phyloP scores from a whole-genome alignment of 2,113 vertebrate species.

The Ochotona princeps region DNA sequence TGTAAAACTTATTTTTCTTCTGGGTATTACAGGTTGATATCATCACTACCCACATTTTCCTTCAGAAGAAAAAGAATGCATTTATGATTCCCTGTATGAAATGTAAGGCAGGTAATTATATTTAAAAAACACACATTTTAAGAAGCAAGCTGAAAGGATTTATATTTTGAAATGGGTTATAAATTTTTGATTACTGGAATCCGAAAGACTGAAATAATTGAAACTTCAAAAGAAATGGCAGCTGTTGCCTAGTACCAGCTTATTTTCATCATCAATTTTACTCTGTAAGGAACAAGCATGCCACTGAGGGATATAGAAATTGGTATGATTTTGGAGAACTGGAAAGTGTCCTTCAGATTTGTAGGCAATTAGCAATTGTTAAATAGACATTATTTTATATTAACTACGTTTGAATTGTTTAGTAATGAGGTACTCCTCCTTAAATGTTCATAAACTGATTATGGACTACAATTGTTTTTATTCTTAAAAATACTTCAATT shows the following conservation, averaged over 20 bases:
- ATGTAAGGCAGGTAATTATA: slow-evolving; percentile 40
- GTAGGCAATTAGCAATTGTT: slow-evolving; percentile 5
- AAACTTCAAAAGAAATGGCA: slow-evolving; percentile 54
- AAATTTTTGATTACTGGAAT: slow-evolving; percentile 55
- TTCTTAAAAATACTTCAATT: slow-evolving; percentile 14
- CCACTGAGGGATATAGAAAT: slow-evolving; percentile 1
- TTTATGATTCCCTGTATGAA: slow-evolving; percentile 18
- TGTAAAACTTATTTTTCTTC: slow-evolving; percentile 42
- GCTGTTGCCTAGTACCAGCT: not conserved
- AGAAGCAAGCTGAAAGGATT: slow-evolving; percentile 44
- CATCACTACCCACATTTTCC: not conserved
- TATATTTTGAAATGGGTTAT: slow-evolving; percentile 52
- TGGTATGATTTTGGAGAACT: not conserved
- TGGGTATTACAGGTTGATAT: not conserved
- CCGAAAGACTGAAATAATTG: slow-evolving; percentile 61
- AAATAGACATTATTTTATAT: not conserved
- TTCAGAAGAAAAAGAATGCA: slow-evolving; percentile 48
- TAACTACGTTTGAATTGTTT: slow-evolving; percentile 5
- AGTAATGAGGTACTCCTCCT: not conserved
- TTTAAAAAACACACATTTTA: not conserved
- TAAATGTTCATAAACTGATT: slow-evolving; percentile 8
- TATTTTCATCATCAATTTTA: slow-evolving; percentile 30
- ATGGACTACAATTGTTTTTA: not conserved
- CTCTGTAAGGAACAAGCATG: not conserved
- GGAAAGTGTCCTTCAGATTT: slow-evolving; percentile 44